Percentiles rank a stretch among this genome's conserved stretches.
Evolutionary conservation across 2,113 vertebrate species (phyloP).

Genomic region (Macroglossus sobrinus): DNA sequence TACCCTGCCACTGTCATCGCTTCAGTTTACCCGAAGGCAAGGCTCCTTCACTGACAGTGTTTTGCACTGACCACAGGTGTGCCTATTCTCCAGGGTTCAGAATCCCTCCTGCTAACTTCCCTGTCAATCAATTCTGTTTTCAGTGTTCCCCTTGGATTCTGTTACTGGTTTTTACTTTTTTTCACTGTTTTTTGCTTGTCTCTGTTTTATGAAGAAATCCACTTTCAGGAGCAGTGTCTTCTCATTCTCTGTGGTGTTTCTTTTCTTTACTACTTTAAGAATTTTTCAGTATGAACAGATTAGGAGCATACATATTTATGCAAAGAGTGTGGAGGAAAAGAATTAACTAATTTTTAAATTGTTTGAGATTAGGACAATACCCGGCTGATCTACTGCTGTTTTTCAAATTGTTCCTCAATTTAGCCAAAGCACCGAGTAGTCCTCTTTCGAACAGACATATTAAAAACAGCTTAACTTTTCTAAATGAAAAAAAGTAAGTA

Average conservation of each 20-base stretch:
- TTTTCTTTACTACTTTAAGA: slow-evolving; percentile 59
- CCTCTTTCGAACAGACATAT: slow-evolving; percentile 34
- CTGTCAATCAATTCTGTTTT: background rate
- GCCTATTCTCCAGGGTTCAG: background rate
- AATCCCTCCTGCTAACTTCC: background rate
- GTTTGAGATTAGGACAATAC: slow-evolving; percentile 27
- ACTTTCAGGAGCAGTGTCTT: slow-evolving; percentile 57
- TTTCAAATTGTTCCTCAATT: slow-evolving; percentile 45
- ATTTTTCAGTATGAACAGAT: slow-evolving; percentile 31
- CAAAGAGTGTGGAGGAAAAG: background rate
- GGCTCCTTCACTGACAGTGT: background rate
- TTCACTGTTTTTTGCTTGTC: slow-evolving; percentile 13
- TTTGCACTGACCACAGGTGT: background rate
- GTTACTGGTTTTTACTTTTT: background rate
- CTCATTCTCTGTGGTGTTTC: slow-evolving; percentile 47
- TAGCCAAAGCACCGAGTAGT: slow-evolving; percentile 21
- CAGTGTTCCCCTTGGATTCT: background rate
- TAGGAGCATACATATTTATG: background rate
- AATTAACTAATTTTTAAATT: slow-evolving; percentile 31
- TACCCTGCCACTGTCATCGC: rapidly evolving
- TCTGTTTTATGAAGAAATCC: slow-evolving; percentile 48
- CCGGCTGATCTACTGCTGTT: slow-evolving; percentile 1
- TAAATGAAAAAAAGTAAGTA: background rate
- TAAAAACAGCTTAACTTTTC: background rate
- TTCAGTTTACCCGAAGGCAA: background rate